Evolutionary conservation across 2,888 invertebrate species (phyloP).

Genomic region (Ophioninae sp.): DNA sequence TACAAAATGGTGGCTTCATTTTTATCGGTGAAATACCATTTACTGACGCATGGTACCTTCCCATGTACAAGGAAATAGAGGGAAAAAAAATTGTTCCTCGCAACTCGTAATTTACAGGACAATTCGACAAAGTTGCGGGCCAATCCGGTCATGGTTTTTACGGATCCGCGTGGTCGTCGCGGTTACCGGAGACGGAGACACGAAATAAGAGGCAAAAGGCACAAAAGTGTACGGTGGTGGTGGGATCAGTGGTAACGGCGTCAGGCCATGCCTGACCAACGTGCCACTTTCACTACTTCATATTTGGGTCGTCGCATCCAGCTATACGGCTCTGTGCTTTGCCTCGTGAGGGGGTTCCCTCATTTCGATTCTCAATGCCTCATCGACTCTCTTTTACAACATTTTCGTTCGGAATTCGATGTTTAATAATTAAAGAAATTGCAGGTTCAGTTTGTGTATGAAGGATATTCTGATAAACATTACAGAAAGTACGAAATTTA

Average conservation of each 20-base stretch:
- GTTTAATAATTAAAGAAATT: not conserved
- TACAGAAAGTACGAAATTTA: too few relatives aligned
- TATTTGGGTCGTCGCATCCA: conserved; percentile 80
- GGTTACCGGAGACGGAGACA: conserved; percentile 46
- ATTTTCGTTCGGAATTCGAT: not conserved
- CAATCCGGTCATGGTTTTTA: conserved; percentile 18
- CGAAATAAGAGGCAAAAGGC: conserved; percentile 56
- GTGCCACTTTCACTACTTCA: conserved; percentile 80
- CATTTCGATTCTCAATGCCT: conserved; percentile 33
- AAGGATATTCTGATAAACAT: not conserved
- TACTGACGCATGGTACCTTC: not conserved
- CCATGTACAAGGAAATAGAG: not conserved
- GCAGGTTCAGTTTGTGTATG: not conserved
- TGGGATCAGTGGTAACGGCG: conserved; percentile 70
- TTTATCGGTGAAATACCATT: not conserved
- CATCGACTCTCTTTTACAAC: conserved; percentile 10
- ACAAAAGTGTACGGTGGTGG: conserved; percentile 52
- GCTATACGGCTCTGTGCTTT: conserved; percentile 66
- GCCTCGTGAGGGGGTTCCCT: conserved; percentile 56
- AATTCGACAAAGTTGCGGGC: conserved; percentile 4
- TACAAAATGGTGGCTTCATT: not conserved
- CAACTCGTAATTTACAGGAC: not conserved
- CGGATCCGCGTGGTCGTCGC: conserved; percentile 44
- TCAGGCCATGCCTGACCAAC: conserved; percentile 78
- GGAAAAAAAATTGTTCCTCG: not conserved